Conservation (phyloP, 2,888 invertebrate species). For the Chymomyza procnemis region DNA sequence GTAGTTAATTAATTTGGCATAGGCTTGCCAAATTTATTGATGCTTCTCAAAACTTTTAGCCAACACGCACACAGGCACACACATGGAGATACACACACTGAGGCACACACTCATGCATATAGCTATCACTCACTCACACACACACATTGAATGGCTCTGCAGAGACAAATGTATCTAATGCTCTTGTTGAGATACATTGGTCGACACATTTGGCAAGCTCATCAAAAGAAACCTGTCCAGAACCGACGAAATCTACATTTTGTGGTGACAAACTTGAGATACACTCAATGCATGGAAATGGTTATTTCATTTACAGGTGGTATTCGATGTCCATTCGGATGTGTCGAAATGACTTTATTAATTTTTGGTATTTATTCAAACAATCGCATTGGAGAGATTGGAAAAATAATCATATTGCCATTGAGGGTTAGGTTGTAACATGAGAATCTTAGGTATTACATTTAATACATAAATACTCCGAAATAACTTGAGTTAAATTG, state of each 20-base stretch:
- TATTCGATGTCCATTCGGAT: too few relatives aligned
- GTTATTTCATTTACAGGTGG: not conserved
- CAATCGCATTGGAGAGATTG: too few relatives aligned
- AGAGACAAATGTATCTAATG: not conserved
- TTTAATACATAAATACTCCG: too few relatives aligned
- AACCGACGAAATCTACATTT: not conserved
- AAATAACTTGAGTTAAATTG: too few relatives aligned
- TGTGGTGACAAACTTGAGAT: not conserved
- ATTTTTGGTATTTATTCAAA: too few relatives aligned
- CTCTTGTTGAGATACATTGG: slow-evolving; percentile 1
- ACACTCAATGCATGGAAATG: not conserved
- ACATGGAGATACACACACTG: not conserved
- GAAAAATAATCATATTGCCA: too few relatives aligned
- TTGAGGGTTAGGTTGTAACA: too few relatives aligned
- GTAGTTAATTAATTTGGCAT: slow-evolving; percentile 4
- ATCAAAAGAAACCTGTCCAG: not conserved
- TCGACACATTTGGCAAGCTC: not conserved
- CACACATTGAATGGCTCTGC: not conserved
- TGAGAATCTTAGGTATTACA: too few relatives aligned
- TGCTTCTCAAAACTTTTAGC: not conserved
- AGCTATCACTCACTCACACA: not conserved
- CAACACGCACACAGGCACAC: not conserved
- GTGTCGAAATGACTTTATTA: too few relatives aligned
- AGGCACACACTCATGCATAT: not conserved
- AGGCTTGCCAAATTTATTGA: slow-evolving; percentile 1